These are phyloP conservation scores for Drosophila cracens DNA, from an alignment of 2,888 invertebrate species.

Conservation along the genomic window DNA sequence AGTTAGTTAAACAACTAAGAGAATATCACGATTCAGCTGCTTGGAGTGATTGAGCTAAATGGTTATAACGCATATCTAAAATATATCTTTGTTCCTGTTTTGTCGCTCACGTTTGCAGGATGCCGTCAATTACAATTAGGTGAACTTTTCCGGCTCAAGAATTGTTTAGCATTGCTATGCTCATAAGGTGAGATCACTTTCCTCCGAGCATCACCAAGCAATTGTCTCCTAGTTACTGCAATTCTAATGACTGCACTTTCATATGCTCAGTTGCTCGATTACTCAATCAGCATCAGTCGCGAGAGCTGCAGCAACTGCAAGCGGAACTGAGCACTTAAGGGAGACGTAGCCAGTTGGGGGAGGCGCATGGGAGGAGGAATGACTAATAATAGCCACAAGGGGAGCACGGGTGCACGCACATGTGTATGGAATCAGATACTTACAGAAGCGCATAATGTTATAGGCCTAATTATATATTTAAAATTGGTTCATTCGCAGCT, in stretches of 20 bases:
- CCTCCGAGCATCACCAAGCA: constrained; percentile 56
- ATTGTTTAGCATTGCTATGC: constrained; percentile 42
- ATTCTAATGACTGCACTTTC: constrained; percentile 62
- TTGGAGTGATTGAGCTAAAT: not conserved
- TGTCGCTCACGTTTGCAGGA: constrained; percentile 46
- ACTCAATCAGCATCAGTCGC: constrained; percentile 26
- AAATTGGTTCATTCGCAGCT: constrained; percentile 49
- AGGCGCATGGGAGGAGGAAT: not conserved
- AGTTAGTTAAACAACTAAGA: not conserved
- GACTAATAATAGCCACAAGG: constrained; percentile 69
- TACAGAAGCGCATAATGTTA: constrained; percentile 23
- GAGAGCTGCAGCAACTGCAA: constrained; percentile 42
- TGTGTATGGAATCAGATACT: constrained; percentile 22
- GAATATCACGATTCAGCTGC: not conserved
- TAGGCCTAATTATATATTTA: constrained; percentile 59
- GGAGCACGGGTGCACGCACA: constrained; percentile 63
- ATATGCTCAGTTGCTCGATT: constrained; percentile 18
- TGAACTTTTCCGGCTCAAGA: constrained; percentile 44
- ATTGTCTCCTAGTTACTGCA: constrained; percentile 53
- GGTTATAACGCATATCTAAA: not conserved
- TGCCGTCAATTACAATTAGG: constrained; percentile 69
- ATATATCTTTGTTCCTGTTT: not conserved
- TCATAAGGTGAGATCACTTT: constrained; percentile 58
- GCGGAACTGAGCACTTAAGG: constrained; percentile 77
- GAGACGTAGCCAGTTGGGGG: constrained; percentile 12